Evolutionary conservation across 1,140 invertebrate species (phyloP).

Genomic region (Drosophila tsacasi): DNA sequence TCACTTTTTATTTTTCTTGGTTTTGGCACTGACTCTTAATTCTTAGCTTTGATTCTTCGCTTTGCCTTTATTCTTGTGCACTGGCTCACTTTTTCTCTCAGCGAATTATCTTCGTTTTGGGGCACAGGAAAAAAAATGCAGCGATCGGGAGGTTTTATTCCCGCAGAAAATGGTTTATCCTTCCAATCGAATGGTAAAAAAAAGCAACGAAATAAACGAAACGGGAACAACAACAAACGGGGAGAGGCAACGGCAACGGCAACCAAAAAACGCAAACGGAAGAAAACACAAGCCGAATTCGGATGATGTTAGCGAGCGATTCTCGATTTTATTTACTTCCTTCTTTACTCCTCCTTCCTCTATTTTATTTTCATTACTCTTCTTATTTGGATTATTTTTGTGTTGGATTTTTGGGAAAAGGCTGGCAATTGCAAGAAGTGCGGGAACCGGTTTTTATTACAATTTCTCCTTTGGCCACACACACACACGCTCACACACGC

Average conservation of each 20-base stretch:
- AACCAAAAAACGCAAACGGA: conserved; percentile 11
- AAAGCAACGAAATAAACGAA: conserved; percentile 1
- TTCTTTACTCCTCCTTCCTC: conserved; percentile 1
- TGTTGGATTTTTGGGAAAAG: conserved; percentile 20
- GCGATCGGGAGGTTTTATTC: conserved; percentile 5
- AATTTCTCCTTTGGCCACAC: conserved; percentile 46
- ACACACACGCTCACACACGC: conserved; percentile 20
- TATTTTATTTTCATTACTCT: conserved; percentile 12
- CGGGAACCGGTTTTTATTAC: conserved; percentile 41
- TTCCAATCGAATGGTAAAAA: conserved; percentile 1
- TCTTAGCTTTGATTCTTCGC: conserved; percentile 32
- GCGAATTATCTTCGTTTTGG: conserved; percentile 37
- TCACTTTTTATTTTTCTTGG: conserved; percentile 23
- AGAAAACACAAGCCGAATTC: conserved; percentile 7
- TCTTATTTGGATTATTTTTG: conserved; percentile 11
- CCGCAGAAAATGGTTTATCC: conserved; percentile 17
- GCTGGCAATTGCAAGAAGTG: conserved; percentile 19
- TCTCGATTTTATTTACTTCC: conserved; percentile 21
- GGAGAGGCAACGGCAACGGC: not conserved
- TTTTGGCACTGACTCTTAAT: conserved; percentile 45
- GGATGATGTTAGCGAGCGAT: conserved; percentile 9
- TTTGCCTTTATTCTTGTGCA: conserved; percentile 14
- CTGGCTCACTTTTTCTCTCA: conserved; percentile 24
- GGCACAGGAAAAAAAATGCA: conserved; percentile 42
- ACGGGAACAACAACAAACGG: conserved; percentile 6